Evolutionary conservation across 2,113 vertebrate species (phyloP).

Genomic region (Engystomops pustulosus): DNA sequence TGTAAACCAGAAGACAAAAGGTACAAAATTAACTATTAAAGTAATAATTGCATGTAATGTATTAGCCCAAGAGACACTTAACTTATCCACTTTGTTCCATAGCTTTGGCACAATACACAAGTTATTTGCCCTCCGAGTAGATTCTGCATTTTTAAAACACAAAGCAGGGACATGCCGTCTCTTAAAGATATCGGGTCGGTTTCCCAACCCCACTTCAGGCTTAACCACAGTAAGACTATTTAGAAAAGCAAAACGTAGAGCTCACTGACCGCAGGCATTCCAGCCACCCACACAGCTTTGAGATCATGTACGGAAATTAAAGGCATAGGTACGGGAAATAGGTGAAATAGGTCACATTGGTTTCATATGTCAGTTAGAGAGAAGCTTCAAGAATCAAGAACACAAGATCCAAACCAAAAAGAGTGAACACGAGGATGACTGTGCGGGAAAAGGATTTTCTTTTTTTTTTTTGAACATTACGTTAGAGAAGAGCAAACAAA

Average conservation of each 20-base stretch:
- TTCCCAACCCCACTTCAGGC: conserved; percentile 44
- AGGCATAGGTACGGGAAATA: conserved; percentile 14
- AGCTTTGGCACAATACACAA: not conserved
- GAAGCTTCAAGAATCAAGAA: not conserved
- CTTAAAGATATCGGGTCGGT: conserved; percentile 38
- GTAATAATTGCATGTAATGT: too few relatives aligned
- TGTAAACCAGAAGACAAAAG: too few relatives aligned
- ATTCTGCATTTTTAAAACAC: not conserved
- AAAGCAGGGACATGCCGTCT: conserved; percentile 32
- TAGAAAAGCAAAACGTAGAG: conserved; percentile 55
- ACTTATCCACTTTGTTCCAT: too few relatives aligned
- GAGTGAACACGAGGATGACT: not conserved
- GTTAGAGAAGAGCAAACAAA: not conserved
- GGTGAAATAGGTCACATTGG: conserved; percentile 45
- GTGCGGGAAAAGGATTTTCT: not conserved
- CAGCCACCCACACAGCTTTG: conserved; percentile 48
- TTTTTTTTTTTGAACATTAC: not conserved
- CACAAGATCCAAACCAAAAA: not conserved
- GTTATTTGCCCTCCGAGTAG: not conserved
- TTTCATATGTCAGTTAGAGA: not conserved
- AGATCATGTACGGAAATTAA: conserved; percentile 47
- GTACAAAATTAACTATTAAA: too few relatives aligned
- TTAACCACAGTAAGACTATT: conserved; percentile 56
- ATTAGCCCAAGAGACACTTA: too few relatives aligned
- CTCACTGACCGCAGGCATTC: conserved; percentile 51